phyloP scores from a whole-genome alignment of 2,888 invertebrate species.

The Thecocarcelia acutangulata region DNA sequence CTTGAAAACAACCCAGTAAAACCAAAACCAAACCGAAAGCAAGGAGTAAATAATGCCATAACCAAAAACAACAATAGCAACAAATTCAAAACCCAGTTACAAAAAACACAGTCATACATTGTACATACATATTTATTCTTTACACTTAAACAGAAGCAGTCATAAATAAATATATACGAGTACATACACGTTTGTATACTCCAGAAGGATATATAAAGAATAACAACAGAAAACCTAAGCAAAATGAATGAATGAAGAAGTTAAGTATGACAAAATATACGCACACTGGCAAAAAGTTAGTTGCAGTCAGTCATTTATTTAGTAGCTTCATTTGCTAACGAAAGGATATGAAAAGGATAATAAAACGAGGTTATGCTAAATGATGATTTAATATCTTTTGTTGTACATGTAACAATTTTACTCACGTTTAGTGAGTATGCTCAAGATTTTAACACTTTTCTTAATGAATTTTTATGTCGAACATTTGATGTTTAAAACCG shows the following conservation, averaged over 20 bases:
- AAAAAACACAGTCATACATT: no score
- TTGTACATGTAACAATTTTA: conserved; percentile 2
- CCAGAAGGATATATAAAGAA: no score
- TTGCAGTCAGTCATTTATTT: conserved; percentile 24
- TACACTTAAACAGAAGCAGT: conserved; percentile 11
- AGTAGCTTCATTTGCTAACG: conserved; percentile 40
- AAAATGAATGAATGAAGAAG: conserved; percentile 4
- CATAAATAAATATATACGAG: not conserved
- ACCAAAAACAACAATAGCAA: conserved; percentile 46
- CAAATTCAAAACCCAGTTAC: conserved; percentile 15
- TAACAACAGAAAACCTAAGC: conserved; percentile 9
- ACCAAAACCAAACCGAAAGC: conserved; percentile 13
- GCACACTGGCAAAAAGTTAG: conserved; percentile 43
- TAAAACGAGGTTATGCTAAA: conserved; percentile 53
- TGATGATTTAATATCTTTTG: conserved; percentile 50
- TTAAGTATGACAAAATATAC: conserved; percentile 49
- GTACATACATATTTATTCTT: not conserved
- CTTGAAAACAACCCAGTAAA: not conserved
- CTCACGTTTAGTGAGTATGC: not conserved
- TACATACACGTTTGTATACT: not conserved
- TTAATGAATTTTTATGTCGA: conserved; percentile 44
- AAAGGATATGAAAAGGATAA: conserved; percentile 57
- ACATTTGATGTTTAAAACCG: conserved; percentile 46
- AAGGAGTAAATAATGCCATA: conserved; percentile 53
- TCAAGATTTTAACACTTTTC: conserved; percentile 36